A percentile compares a stretch with the other conserved stretches of the same genome.
Conservation (phyloP, 2,888 invertebrate species). For the Gonocerus acuteangulatus region DNA sequence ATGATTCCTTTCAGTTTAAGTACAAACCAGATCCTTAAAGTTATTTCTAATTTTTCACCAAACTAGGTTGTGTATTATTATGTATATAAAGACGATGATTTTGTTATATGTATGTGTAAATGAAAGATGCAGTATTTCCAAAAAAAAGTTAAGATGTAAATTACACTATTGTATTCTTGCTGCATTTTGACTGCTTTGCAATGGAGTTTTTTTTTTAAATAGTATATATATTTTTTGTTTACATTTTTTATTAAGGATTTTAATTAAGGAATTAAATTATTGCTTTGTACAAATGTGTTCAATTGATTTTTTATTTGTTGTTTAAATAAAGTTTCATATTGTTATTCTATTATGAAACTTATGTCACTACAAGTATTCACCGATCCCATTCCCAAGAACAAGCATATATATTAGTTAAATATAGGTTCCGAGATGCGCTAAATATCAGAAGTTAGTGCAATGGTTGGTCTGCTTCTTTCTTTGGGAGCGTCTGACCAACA, state of each 20-base stretch:
- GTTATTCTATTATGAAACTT: too few species aligned
- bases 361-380: too few species aligned
- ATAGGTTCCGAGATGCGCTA: too few species aligned
- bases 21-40: slow-evolving; percentile 25
- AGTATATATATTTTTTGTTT: not conserved
- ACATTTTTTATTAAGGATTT: not conserved
- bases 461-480: too few species aligned
- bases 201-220: slow-evolving; percentile 3
- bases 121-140: slow-evolving; percentile 17
- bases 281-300: too few species aligned
- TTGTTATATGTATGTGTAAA: slow-evolving; percentile 21
- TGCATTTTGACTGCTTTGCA: slow-evolving; percentile 27
- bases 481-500: too few species aligned
- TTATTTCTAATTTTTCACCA: slow-evolving; percentile 9
- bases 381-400: too few species aligned
- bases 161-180: slow-evolving; percentile 16
- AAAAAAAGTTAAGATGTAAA: slow-evolving; percentile 9
- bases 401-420: too few species aligned
- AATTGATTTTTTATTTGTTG: too few species aligned
- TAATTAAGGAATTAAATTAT: too few species aligned
- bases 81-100: slow-evolving; percentile 23
- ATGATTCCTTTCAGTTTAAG: slow-evolving; percentile 24
- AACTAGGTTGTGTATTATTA: slow-evolving; percentile 26
- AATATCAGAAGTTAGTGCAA: too few species aligned
- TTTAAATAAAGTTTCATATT: too few species aligned